Percentiles rank a stretch among this genome's conserved stretches.
These are phyloP conservation scores for Chalcosyrphus nemorum DNA, from an alignment of 2,888 invertebrate species.

Conservation along the genomic window DNA sequence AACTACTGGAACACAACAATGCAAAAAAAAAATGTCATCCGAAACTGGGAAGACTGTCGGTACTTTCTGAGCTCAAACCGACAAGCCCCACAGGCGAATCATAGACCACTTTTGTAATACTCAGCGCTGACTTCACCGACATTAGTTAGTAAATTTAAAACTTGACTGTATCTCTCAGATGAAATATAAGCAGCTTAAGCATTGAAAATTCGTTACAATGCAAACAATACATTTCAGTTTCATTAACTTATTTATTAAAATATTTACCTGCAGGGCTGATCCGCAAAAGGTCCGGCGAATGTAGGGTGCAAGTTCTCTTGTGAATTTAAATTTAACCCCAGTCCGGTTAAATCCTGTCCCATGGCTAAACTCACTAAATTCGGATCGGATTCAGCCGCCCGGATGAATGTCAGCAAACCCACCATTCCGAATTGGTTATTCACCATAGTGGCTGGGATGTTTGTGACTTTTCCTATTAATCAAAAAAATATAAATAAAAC, in stretches of 20 bases:
- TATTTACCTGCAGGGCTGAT: conserved; percentile 92
- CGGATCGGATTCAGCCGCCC: conserved; percentile 98
- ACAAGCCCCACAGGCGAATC: too few relatives aligned
- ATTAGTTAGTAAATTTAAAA: too few relatives aligned
- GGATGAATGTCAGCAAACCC: conserved; percentile 98
- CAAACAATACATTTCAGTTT: too few relatives aligned
- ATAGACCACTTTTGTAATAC: too few relatives aligned
- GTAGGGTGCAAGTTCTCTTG: conserved; percentile 99
- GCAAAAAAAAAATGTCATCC: too few relatives aligned
- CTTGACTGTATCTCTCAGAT: too few relatives aligned
- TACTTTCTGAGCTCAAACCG: too few relatives aligned
- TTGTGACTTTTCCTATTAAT: conserved; percentile 94
- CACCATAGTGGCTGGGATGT: conserved; percentile 99
- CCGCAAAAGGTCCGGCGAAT: conserved; percentile 99
- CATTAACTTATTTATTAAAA: neutral
- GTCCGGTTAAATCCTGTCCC: conserved; percentile 98
- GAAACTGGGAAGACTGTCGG: too few relatives aligned
- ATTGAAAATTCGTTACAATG: too few relatives aligned
- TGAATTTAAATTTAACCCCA: conserved; percentile 99
- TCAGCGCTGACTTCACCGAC: too few relatives aligned
- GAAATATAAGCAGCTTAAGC: too few relatives aligned
- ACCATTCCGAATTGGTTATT: conserved; percentile 99
- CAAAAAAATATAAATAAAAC: conserved; percentile 2
- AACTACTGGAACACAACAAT: too few relatives aligned
- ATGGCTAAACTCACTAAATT: conserved; percentile 97